phyloP scores from a whole-genome alignment of 2,797 vertebrate genomes.

The Lacerta agilis region DNA sequence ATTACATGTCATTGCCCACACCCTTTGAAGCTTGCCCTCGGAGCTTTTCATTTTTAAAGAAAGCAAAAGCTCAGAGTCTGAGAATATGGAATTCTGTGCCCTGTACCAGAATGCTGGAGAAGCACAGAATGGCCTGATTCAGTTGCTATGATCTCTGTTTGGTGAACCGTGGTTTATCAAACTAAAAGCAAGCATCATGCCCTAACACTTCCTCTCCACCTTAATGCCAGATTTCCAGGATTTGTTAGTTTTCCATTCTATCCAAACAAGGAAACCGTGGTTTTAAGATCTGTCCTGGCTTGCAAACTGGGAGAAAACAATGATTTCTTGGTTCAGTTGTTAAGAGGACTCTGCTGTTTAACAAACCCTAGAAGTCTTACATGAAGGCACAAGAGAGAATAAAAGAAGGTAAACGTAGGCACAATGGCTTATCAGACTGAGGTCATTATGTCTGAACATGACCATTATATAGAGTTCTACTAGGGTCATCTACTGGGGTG shows the following conservation, averaged over 20 bases:
- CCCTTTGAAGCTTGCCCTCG: background rate
- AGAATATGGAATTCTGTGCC: background rate
- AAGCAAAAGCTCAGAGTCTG: background rate
- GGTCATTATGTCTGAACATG: background rate
- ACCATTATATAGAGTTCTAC: background rate
- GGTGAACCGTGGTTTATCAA: background rate
- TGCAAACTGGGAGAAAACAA: background rate
- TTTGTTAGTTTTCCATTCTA: background rate
- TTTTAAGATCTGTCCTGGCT: background rate
- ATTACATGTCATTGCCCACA: background rate
- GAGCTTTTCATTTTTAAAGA: background rate
- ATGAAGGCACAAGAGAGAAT: background rate
- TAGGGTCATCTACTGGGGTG: background rate
- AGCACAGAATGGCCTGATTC: background rate
- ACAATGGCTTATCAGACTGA: background rate
- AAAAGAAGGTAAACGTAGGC: background rate
- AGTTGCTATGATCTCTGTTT: background rate
- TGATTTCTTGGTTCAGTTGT: background rate
- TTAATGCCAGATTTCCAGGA: background rate
- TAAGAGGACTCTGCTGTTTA: background rate
- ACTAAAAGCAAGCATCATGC: background rate
- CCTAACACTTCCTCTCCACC: background rate
- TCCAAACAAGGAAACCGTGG: background rate
- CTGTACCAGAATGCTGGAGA: background rate
- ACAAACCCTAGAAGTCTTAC: background rate